Base-by-base conservation (phyloP, 1,140 invertebrate genomes). In the Amyelois transitella region DNA sequence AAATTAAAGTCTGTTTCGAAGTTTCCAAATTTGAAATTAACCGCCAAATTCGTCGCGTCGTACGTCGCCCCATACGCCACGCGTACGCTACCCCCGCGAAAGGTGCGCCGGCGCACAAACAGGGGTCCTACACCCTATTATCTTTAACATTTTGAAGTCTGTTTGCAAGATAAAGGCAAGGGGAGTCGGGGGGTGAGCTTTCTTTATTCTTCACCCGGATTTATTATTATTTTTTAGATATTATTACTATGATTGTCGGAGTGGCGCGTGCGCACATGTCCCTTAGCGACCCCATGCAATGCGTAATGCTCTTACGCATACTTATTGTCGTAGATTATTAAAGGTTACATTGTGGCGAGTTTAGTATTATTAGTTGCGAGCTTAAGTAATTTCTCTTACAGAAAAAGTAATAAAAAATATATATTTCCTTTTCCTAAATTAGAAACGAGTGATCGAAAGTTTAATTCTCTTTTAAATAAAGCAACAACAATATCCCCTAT, bases 181-280 rank as follows among this genome's bases (percentile, higher is more conserved):
- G 78, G 81, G 79, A 81, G 71, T 69, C 65, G 65, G 84, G 79
- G 84, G 82, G 79, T 80, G 79, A 83, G 45, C 79, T 86, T 87
- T 87, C 84, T 87, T 87, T 87, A 87, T 87, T 87, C 84, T 79
- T 87, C 84, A 83, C 75, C 81, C 79, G 81, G 80, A 86, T 87
- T 87, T 87, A 87, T 87, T 87, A 87, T 87, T 86, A 86, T 87
- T 87, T 85, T 86, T 86, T 86, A 84, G 81, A 82, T 87, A 87
- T 86, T 86, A 87, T 87, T 87, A 87, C 81, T 80, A 69, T 78
- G 81, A 84, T 86, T 84, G 77, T 74, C 55, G 69, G 58, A 60
- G 60, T 75, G 82, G 62, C 83, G 84, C 81, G 81, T 84, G 84
- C 84, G 81, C 84, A 87, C 78, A 83, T 87, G 81, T 75, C 84